A percentile compares a stretch with the other conserved stretches of the same genome.
These are phyloP conservation scores for Oxyruncus cristatus DNA, from an alignment of 2,113 vertebrate genomes.

Conservation along the genomic window DNA sequence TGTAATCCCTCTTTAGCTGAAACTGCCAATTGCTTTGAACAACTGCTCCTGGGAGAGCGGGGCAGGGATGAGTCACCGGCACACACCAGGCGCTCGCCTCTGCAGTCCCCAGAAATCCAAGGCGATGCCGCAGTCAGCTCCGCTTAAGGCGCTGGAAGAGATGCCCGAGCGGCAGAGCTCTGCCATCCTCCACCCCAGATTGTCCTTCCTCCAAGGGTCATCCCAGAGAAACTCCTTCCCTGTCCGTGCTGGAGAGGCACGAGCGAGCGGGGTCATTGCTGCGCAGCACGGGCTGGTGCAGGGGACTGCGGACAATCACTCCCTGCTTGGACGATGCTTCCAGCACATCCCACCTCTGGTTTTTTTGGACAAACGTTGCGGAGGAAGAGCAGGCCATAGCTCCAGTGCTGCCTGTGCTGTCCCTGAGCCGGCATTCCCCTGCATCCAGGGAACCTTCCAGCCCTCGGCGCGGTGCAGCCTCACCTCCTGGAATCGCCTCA, in stretches of 20 bases:
- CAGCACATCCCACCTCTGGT: accelerated
- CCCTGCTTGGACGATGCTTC: background rate
- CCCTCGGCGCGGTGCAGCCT: background rate
- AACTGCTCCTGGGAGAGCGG: background rate
- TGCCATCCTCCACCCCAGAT: accelerated
- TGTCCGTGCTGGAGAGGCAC: accelerated
- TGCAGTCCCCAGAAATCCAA: background rate
- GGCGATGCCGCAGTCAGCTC: background rate
- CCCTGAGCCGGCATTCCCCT: too few relatives aligned
- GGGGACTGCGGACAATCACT: accelerated
- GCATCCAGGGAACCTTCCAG: background rate
- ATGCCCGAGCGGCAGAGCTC: background rate
- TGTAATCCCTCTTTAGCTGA: background rate
- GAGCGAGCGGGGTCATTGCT: accelerated
- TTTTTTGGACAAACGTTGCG: background rate
- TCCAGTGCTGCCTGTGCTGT: background rate
- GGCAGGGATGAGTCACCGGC: background rate
- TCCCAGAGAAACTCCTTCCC: background rate
- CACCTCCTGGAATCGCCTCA: background rate
- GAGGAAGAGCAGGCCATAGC: accelerated
- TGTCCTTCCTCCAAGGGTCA: background rate
- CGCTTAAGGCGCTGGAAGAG: background rate
- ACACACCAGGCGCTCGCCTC: background rate
- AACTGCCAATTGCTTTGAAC: background rate
- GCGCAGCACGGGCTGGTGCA: background rate